Evolutionary conservation across 2,113 vertebrate genomes (phyloP).

Genomic region (Syngnathus floridae): DNA sequence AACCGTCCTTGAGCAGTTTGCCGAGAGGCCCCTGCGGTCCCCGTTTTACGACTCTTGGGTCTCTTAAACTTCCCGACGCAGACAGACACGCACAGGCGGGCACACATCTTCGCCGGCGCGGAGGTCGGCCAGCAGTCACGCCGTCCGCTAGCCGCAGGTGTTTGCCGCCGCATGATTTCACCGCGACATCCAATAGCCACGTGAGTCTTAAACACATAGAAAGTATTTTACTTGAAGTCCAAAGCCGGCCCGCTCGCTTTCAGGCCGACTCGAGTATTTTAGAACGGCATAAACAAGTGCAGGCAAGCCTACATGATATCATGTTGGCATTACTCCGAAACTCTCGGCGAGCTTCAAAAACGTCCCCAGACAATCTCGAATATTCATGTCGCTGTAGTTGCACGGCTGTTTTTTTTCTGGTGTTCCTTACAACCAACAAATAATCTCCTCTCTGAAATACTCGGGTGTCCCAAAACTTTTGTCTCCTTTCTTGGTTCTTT

Average conservation of each 20-base stretch:
- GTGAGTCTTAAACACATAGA: conserved; percentile 50
- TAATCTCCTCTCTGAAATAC: neutral
- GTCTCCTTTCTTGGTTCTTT: neutral
- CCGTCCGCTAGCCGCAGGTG: conserved; percentile 41
- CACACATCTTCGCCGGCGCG: conserved; percentile 26
- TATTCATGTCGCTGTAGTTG: neutral
- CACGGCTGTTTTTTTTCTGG: too few species aligned
- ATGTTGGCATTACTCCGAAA: conserved; percentile 18
- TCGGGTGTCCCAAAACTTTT: neutral
- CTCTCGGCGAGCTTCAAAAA: conserved; percentile 21
- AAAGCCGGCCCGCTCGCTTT: conserved; percentile 35
- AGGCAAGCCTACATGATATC: conserved; percentile 17
- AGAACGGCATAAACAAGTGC: conserved; percentile 6
- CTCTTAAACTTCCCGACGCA: conserved; percentile 44
- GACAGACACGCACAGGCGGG: conserved; percentile 14
- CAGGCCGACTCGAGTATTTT: conserved; percentile 31
- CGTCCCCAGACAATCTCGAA: conserved; percentile 7
- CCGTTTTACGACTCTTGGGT: conserved; percentile 11
- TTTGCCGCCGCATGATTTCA: conserved; percentile 44
- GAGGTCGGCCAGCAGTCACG: conserved; percentile 59
- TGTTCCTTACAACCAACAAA: neutral
- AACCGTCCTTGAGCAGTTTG: conserved; percentile 40
- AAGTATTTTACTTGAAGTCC: conserved; percentile 52
- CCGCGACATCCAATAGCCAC: conserved; percentile 43
- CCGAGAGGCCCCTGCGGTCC: conserved; percentile 27